Evolutionary conservation across 2,888 invertebrate species (phyloP).

Genomic region (Microplitis manilae): DNA sequence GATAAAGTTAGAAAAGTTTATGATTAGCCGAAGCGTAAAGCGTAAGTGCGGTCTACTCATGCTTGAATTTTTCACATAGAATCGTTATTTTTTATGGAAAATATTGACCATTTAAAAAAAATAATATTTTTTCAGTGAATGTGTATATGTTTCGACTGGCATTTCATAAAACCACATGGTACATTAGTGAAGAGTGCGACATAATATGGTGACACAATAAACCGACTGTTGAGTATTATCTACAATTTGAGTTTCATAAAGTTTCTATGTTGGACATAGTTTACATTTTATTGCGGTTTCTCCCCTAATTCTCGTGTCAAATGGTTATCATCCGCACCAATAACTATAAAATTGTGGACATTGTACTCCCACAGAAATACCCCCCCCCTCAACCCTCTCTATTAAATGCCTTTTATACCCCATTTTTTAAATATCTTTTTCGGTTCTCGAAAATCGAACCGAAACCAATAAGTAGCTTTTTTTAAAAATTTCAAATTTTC

Average conservation of each 20-base stretch:
- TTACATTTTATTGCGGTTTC: constrained; percentile 23
- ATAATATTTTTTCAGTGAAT: no score
- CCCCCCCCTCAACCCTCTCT: no score
- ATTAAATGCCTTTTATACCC: not conserved
- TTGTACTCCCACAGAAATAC: constrained; percentile 4
- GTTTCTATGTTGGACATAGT: not conserved
- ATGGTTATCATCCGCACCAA: constrained; percentile 15
- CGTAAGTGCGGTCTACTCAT: not conserved
- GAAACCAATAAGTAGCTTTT: no score
- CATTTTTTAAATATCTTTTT: not conserved
- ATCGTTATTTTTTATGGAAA: not conserved
- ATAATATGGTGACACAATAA: constrained; percentile 28
- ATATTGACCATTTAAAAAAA: not conserved
- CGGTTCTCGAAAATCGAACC: no score
- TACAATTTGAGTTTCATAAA: not conserved
- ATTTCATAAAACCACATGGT: constrained; percentile 42
- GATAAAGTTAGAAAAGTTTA: no score
- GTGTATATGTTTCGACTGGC: constrained; percentile 1
- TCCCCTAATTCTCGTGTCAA: not conserved
- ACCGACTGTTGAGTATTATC: not conserved
- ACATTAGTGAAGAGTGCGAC: constrained; percentile 61
- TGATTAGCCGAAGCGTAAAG: not conserved
- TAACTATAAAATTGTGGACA: constrained; percentile 20
- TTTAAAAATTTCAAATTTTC: no score
- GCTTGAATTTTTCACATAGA: not conserved